Evolutionary conservation across 2,113 vertebrate genomes (phyloP).

Genomic region (Sardina pilchardus): DNA sequence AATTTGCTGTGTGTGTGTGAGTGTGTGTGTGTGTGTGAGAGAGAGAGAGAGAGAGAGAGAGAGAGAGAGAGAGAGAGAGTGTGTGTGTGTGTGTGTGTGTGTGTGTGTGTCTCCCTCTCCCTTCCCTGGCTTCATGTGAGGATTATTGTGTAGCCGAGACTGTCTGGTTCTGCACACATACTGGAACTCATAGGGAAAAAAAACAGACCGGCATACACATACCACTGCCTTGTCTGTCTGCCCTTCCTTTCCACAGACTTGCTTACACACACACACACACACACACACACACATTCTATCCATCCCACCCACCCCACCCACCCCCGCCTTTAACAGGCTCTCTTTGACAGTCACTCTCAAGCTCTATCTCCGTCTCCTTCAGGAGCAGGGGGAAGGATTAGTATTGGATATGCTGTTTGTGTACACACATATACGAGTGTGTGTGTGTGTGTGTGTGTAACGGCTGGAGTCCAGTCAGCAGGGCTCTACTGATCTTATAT

Average conservation of each 20-base stretch:
- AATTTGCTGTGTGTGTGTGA: background rate
- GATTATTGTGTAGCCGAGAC: background rate
- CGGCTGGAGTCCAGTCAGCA: background rate
- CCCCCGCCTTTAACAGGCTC: background rate
- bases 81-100: background rate
- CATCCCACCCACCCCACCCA: background rate
- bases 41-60: too few relatives aligned
- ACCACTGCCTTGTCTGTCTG: background rate
- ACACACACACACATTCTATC: slow-evolving; percentile 35
- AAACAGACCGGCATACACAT: background rate
- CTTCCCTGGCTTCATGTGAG: background rate
- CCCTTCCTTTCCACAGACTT: background rate
- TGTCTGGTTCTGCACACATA: background rate
- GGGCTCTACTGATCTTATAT: slow-evolving; percentile 14
- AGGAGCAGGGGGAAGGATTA: background rate
- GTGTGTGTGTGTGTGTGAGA: background rate
- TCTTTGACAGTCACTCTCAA: background rate
- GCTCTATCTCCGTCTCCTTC: background rate
- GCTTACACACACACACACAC: slow-evolving; percentile 27
- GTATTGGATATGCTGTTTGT: background rate
- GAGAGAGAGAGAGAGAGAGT: too few relatives aligned
- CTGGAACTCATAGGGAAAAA: background rate
- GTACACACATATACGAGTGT: slow-evolving; percentile 9
- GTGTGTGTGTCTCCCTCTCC: background rate
- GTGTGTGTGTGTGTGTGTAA: slow-evolving; percentile 8